Evolutionary conservation across 2,888 invertebrate species (phyloP).

Genomic region (Pherbina coryleti): DNA sequence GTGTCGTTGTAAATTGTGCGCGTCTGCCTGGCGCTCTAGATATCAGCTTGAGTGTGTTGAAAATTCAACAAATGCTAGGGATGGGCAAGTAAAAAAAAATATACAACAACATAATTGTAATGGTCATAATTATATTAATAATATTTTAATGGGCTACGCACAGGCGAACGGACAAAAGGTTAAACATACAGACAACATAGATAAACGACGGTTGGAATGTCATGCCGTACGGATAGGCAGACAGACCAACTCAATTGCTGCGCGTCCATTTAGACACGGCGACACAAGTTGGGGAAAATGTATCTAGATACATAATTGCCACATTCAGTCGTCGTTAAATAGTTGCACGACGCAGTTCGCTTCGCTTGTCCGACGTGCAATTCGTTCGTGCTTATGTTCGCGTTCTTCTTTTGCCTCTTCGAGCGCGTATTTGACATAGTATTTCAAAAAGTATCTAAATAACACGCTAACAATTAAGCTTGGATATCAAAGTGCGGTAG

Average conservation of each 20-base stretch:
- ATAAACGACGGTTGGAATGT: not conserved
- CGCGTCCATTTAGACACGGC: slow-evolving; percentile 32
- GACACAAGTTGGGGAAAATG: slow-evolving; percentile 63
- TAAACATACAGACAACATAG: not conserved
- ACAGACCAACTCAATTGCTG: slow-evolving; percentile 13
- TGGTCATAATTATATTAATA: slow-evolving; percentile 14
- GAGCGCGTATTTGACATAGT: slow-evolving; percentile 28
- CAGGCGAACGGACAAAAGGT: not conserved
- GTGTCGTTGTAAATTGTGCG: not conserved
- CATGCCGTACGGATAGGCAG: slow-evolving; percentile 36
- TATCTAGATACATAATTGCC: slow-evolving; percentile 69
- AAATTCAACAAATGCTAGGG: not conserved
- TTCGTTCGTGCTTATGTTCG: not conserved
- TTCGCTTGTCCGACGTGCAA: slow-evolving; percentile 17
- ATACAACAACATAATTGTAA: slow-evolving; percentile 36
- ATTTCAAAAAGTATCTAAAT: not conserved
- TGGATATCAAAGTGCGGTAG: slow-evolving; percentile 38
- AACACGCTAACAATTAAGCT: slow-evolving; percentile 19
- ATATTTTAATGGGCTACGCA: slow-evolving; percentile 20
- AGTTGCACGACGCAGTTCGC: slow-evolving; percentile 68
- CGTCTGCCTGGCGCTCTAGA: slow-evolving; percentile 9
- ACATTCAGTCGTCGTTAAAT: slow-evolving; percentile 69
- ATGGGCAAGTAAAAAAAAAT: slow-evolving; percentile 23
- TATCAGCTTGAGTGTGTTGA: slow-evolving; percentile 7
- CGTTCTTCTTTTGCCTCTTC: slow-evolving; percentile 22